These are phyloP conservation scores for Autographa gamma DNA, from an alignment of 2,888 invertebrate species.

Conservation along the genomic window DNA sequence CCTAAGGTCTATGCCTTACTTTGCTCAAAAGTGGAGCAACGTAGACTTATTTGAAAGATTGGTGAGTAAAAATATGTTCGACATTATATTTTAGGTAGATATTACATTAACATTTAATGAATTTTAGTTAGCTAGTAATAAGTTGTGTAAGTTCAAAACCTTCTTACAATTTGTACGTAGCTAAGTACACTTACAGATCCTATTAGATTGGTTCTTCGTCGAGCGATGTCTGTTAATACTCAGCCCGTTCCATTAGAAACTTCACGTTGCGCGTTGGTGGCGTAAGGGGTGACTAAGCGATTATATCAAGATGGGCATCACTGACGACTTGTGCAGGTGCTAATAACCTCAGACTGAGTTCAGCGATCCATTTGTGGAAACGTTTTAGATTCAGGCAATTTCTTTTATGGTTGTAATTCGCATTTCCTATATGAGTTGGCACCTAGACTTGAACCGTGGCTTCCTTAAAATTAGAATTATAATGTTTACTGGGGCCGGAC, in stretches of 20 bases:
- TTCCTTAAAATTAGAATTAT: too few species aligned
- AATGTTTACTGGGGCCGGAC: too few species aligned
- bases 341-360: constrained; percentile 17
- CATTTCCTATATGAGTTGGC: neutral
- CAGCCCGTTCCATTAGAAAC: constrained; percentile 3
- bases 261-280: constrained; percentile 2
- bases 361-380: neutral
- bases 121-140: neutral
- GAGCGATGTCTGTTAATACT: neutral
- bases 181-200: neutral
- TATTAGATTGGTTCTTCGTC: neutral
- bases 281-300: constrained; percentile 13
- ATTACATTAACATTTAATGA: too few species aligned
- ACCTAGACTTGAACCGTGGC: neutral
- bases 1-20: too few species aligned
- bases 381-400: neutral
- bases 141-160: neutral
- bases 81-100: too few species aligned
- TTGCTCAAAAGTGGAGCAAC: too few species aligned
- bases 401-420: neutral
- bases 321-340: constrained; percentile 25
- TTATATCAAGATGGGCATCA: constrained; percentile 35
- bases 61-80: too few species aligned
- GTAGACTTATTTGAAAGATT: too few species aligned
- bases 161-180: neutral